phyloP scores from a whole-genome alignment of 2,797 vertebrate genomes.

The Acanthurus leucopareius region DNA sequence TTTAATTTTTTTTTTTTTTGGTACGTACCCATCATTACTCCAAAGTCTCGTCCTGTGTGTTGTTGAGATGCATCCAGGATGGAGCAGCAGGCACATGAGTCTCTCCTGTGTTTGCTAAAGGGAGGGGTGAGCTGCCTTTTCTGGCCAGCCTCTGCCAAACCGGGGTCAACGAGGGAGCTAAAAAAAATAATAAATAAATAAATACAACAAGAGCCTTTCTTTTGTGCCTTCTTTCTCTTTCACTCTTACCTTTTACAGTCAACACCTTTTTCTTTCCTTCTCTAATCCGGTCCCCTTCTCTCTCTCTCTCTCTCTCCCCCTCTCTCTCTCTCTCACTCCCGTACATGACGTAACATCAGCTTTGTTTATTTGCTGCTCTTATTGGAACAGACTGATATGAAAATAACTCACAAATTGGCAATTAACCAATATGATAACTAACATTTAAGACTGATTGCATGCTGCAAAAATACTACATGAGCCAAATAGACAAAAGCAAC shows the following conservation, averaged over 20 bases:
- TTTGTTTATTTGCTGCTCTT: conserved; percentile 81
- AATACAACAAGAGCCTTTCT: conserved; percentile 62
- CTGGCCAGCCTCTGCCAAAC: conserved; percentile 77
- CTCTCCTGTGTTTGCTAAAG: conserved; percentile 66
- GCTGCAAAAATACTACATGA: neutral
- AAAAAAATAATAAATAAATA: conserved; percentile 59
- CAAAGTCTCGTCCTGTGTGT: conserved; percentile 43
- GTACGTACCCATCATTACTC: conserved; percentile 62
- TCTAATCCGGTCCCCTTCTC: conserved; percentile 60
- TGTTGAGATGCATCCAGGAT: conserved; percentile 70
- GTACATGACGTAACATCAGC: conserved; percentile 78
- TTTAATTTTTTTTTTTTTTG: neutral
- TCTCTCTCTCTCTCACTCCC: neutral
- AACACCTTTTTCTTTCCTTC: conserved; percentile 78
- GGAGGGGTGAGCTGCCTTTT: conserved; percentile 75
- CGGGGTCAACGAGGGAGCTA: conserved; percentile 80
- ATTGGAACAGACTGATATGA: conserved; percentile 74
- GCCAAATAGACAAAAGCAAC: neutral
- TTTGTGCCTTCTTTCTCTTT: conserved; percentile 70
- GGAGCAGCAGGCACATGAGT: conserved; percentile 65
- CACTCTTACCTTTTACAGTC: conserved; percentile 75
- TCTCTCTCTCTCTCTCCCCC: conserved; percentile 50
- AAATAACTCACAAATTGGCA: conserved; percentile 54
- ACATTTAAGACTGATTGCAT: neutral
- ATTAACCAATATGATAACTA: conserved; percentile 32